phyloP scores from a whole-genome alignment of 1,140 invertebrate genomes.

The Lysiphlebus fabarum region DNA sequence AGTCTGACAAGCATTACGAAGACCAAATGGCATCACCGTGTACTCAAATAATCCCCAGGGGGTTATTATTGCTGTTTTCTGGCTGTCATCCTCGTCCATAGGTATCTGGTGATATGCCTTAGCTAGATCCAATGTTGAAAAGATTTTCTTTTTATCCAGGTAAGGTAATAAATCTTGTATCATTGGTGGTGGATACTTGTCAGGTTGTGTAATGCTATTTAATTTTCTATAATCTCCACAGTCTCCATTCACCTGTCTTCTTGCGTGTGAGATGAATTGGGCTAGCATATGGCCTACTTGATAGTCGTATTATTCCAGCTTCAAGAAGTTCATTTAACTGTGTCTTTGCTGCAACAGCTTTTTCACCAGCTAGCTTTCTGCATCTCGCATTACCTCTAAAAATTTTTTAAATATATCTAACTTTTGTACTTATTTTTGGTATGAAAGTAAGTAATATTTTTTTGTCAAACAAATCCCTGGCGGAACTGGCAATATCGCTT shows the following conservation, averaged over 20 bases:
- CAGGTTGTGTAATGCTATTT: slow-evolving; percentile 38
- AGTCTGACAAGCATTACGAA: slow-evolving; percentile 26
- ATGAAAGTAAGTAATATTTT: too few species aligned
- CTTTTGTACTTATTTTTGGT: too few species aligned
- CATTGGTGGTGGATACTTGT: slow-evolving; percentile 34
- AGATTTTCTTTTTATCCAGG: slow-evolving; percentile 35
- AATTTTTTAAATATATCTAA: too few species aligned
- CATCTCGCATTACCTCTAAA: too few species aligned
- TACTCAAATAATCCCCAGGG: slow-evolving; percentile 31
- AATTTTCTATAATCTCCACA: slow-evolving; percentile 43
- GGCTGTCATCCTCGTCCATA: slow-evolving; percentile 32
- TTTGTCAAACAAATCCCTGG: too few species aligned
- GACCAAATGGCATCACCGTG: slow-evolving; percentile 44
- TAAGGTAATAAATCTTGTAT: slow-evolving; percentile 39
- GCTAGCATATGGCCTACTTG: slow-evolving; percentile 40
- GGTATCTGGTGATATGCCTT: slow-evolving; percentile 51
- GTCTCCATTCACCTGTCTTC: slow-evolving; percentile 32
- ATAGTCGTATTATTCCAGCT: slow-evolving; percentile 32
- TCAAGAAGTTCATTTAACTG: slow-evolving; percentile 15
- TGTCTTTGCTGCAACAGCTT: background rate
- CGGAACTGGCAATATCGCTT: too few species aligned
- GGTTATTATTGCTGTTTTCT: slow-evolving; percentile 44
- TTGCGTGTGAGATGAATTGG: slow-evolving; percentile 42
- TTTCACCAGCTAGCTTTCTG: background rate
- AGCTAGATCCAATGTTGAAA: slow-evolving; percentile 44